Conservation (phyloP, 2,888 invertebrate genomes). For the Lasioglossum leucozonium region DNA sequence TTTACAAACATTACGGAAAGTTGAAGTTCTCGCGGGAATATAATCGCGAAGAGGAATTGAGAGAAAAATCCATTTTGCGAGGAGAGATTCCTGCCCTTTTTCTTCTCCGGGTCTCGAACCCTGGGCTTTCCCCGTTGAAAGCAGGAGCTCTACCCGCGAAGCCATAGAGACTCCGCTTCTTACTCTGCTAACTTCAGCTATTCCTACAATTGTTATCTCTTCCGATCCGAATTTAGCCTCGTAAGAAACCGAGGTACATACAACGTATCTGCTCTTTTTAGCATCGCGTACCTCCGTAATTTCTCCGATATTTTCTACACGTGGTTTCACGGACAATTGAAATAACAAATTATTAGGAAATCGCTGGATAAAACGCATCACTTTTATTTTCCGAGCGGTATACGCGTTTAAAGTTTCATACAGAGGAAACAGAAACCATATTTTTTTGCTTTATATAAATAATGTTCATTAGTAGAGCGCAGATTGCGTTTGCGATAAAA, state of each 20-base stretch:
- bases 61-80: slow-evolving; percentile 1
- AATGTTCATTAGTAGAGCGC: too few species aligned
- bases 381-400: too few species aligned
- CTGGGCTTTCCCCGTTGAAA: background rate
- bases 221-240: background rate
- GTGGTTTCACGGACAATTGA: background rate
- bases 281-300: background rate
- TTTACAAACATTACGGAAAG: background rate
- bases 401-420: too few species aligned
- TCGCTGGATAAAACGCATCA: too few species aligned
- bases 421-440: too few species aligned
- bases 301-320: background rate
- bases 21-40: background rate
- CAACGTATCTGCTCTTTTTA: background rate
- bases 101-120: background rate
- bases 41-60: background rate
- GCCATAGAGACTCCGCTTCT: background rate
- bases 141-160: background rate
- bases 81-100: too few species aligned
- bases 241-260: background rate
- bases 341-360: too few species aligned
- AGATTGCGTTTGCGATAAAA: too few species aligned
- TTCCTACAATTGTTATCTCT: background rate
- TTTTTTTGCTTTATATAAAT: too few species aligned
- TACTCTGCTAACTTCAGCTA: background rate